phyloP scores from a whole-genome alignment of 1,140 invertebrate genomes.

The Pissodes strobi region DNA sequence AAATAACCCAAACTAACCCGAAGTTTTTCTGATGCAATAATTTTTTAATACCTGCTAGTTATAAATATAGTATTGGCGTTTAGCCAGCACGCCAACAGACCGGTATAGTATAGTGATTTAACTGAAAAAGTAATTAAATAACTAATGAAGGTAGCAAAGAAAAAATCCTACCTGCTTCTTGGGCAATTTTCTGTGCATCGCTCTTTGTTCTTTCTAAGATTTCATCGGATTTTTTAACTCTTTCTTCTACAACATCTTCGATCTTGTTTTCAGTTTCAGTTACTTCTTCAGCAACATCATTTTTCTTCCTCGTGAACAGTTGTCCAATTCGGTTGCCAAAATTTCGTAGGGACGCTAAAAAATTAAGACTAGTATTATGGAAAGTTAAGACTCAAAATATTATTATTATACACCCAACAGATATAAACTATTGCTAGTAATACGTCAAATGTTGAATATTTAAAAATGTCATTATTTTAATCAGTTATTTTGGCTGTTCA shows the following conservation, averaged over 20 bases:
- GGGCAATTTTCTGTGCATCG: slow-evolving; percentile 32
- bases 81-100: too few relatives aligned
- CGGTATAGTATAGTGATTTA: too few relatives aligned
- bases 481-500: too few relatives aligned
- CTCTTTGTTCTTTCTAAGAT: slow-evolving; percentile 31
- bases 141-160: not conserved
- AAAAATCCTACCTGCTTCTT: slow-evolving; percentile 29
- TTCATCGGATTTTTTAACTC: slow-evolving; percentile 36
- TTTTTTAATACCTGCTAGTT: too few relatives aligned
- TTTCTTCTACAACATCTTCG: slow-evolving; percentile 37
- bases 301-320: slow-evolving; percentile 45
- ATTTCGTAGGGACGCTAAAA: slow-evolving; percentile 41
- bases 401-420: not conserved
- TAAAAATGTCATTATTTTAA: too few relatives aligned
- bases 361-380: not conserved
- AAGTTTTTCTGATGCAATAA: too few relatives aligned
- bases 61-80: too few relatives aligned
- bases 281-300: slow-evolving; percentile 36
- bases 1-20: too few relatives aligned
- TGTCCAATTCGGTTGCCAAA: slow-evolving; percentile 40
- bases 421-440: too few relatives aligned
- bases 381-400: not conserved
- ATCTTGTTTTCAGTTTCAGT: slow-evolving; percentile 34
- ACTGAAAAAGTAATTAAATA: not conserved
- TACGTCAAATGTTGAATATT: too few relatives aligned